Conservation (phyloP, 2,888 invertebrate species). For the Cantharis nigra region DNA sequence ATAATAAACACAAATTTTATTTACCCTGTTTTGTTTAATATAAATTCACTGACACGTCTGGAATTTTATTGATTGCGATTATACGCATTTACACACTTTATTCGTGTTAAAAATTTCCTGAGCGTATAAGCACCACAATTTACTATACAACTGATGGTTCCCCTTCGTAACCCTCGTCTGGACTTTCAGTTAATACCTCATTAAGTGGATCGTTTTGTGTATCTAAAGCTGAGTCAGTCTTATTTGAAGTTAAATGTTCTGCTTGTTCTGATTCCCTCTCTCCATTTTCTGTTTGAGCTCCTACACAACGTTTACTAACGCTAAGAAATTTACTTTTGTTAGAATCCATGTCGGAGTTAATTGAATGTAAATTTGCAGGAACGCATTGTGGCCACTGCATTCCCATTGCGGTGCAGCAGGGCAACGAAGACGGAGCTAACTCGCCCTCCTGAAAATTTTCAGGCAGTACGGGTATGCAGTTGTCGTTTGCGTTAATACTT, state of each 20-base stretch:
- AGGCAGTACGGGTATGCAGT: constrained; percentile 55
- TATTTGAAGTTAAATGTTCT: constrained; percentile 30
- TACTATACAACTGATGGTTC: constrained; percentile 53
- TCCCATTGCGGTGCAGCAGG: constrained; percentile 46
- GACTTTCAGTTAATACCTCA: constrained; percentile 71
- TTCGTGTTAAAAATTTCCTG: constrained; percentile 19
- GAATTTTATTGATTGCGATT: background rate
- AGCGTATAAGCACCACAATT: constrained; percentile 13
- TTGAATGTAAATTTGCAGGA: constrained; percentile 50
- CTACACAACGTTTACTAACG: constrained; percentile 64
- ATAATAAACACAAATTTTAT: constrained; percentile 10
- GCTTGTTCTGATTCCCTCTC: constrained; percentile 25
- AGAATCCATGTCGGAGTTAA: constrained; percentile 38
- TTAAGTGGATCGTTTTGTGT: constrained; percentile 34
- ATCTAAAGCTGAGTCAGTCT: constrained; percentile 23
- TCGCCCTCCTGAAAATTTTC: constrained; percentile 48
- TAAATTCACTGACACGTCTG: background rate
- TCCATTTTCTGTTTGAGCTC: constrained; percentile 59
- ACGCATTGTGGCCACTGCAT: constrained; percentile 61
- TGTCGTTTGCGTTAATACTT: constrained; percentile 26
- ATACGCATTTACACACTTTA: constrained; percentile 5
- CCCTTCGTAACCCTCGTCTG: constrained; percentile 87
- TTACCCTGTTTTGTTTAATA: constrained; percentile 14
- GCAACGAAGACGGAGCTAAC: constrained; percentile 61
- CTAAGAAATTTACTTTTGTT: constrained; percentile 26